These are phyloP conservation scores for Phoxinus dragarum DNA, from an alignment of 2,797 vertebrate genomes.

Conservation along the genomic window DNA sequence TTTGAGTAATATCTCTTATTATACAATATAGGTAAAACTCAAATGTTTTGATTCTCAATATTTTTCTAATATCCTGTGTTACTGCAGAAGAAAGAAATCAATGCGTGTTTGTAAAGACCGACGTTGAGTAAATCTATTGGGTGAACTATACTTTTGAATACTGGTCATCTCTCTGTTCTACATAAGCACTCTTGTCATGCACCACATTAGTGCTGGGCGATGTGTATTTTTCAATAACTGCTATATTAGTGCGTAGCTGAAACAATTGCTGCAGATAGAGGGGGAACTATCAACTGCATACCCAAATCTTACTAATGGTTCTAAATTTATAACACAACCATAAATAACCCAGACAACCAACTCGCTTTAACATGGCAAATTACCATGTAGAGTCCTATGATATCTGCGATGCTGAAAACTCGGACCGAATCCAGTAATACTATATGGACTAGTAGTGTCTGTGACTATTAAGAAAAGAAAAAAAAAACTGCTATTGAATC, in stretches of 20 bases:
- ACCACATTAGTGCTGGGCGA: background rate
- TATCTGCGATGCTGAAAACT: background rate
- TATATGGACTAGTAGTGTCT: background rate
- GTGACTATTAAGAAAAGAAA: background rate
- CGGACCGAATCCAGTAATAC: background rate
- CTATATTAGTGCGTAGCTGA: background rate
- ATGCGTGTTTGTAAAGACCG: background rate
- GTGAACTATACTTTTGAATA: background rate
- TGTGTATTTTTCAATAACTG: background rate
- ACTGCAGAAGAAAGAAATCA: background rate
- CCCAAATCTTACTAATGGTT: background rate
- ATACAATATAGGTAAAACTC: background rate
- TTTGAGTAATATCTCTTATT: background rate
- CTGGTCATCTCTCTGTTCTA: background rate
- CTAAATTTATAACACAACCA: background rate
- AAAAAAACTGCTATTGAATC: background rate
- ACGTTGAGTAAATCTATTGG: background rate
- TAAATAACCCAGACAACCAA: background rate
- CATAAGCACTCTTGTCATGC: background rate
- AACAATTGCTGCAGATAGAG: background rate
- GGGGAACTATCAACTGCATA: background rate
- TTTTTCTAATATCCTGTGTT: background rate
- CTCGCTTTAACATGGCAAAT: background rate
- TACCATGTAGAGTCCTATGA: background rate
- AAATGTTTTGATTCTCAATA: background rate